Evolutionary conservation across 2,797 vertebrate species (phyloP).

Genomic region (Melanotaenia trifasciata): DNA sequence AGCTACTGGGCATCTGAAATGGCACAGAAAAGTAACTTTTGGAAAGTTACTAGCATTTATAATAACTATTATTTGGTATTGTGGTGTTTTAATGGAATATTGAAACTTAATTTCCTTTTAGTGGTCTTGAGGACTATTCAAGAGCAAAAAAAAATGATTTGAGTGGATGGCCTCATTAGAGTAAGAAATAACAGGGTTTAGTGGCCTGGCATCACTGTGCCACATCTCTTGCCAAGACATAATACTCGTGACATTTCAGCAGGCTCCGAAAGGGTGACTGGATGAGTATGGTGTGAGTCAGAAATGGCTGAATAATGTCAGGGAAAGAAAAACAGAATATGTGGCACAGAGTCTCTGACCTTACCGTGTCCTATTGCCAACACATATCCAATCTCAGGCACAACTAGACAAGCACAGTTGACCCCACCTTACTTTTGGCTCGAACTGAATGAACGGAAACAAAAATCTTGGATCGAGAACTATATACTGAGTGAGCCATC

Average conservation of each 20-base stretch:
- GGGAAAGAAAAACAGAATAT: conserved; percentile 27
- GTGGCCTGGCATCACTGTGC: neutral
- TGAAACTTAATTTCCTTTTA: neutral
- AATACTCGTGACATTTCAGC: conserved; percentile 4
- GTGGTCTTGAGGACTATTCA: neutral
- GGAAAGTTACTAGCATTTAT: neutral
- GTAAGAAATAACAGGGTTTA: neutral
- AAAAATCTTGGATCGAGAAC: conserved; percentile 45
- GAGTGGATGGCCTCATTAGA: conserved; percentile 10
- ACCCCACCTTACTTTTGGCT: conserved; percentile 59
- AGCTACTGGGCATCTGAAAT: no score
- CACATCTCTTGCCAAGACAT: neutral
- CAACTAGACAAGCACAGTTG: conserved; percentile 42
- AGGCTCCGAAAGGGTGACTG: neutral
- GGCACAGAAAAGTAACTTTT: neutral
- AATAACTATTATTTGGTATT: neutral
- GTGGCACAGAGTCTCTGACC: conserved; percentile 42
- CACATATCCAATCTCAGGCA: conserved; percentile 48
- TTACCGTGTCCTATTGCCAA: conserved; percentile 40
- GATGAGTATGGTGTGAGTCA: conserved; percentile 12
- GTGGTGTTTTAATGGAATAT: neutral
- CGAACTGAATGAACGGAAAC: conserved; percentile 73
- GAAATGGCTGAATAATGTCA: conserved; percentile 27
- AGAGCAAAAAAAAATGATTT: neutral
- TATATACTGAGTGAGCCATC: conserved; percentile 55